A percentile compares a stretch with the other conserved stretches of the same genome.
phyloP scores from a whole-genome alignment of 2,113 vertebrate species.

The Sterrhoptilus dennistouni region DNA sequence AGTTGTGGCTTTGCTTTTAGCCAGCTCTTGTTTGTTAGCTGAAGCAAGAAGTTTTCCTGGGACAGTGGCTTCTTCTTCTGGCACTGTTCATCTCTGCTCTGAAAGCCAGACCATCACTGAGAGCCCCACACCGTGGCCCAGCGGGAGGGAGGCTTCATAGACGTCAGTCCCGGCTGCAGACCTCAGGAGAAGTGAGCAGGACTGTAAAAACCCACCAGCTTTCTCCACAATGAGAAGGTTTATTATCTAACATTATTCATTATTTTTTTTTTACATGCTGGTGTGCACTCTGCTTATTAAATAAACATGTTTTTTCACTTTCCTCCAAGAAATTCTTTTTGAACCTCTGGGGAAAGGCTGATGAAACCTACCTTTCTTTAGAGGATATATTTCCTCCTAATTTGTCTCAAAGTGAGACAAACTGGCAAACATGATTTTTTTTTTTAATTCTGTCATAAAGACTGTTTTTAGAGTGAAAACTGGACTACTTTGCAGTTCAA shows the following conservation, averaged over 20 bases:
- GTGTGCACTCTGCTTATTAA: neutral
- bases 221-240: neutral
- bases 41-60: neutral
- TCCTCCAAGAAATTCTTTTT: neutral
- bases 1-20: neutral
- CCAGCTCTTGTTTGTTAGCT: neutral
- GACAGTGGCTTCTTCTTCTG: neutral
- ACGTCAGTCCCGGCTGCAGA: rapidly evolving
- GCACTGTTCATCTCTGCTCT: neutral
- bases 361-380: neutral
- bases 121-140: neutral
- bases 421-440: rapidly evolving
- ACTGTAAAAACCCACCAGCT: neutral
- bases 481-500: neutral
- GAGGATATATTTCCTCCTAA: neutral
- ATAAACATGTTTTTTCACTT: neutral
- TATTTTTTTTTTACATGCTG: no score
- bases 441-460: neutral
- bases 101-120: rapidly evolving
- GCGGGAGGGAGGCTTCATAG: neutral
- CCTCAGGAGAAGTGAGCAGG: neutral
- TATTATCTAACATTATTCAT: neutral
- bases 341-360: neutral
- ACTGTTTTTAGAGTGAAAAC: neutral
- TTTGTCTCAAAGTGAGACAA: neutral